Percentiles rank a stretch among this genome's conserved stretches.
Evolutionary conservation across 2,888 invertebrate species (phyloP).

Genomic region (Diarsia rubi): DNA sequence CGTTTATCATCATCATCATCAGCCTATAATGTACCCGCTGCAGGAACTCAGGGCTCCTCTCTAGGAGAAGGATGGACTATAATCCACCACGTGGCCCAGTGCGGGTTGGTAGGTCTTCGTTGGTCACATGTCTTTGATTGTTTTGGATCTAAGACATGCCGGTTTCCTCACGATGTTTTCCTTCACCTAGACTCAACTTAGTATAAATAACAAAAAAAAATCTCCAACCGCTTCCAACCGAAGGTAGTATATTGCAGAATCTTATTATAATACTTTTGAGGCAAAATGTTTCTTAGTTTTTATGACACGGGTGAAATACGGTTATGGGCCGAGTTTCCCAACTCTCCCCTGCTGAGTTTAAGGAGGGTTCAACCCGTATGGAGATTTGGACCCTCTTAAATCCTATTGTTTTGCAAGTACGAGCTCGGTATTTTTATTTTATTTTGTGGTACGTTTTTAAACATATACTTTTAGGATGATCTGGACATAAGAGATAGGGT

Average conservation of each 20-base stretch:
- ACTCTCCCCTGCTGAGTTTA: conserved; percentile 72
- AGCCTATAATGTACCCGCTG: no score
- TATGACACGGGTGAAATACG: conserved; percentile 85
- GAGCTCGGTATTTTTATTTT: conserved; percentile 57
- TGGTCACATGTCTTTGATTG: no score
- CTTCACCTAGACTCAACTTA: neutral
- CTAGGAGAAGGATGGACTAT: no score
- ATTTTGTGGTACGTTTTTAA: conserved; percentile 48
- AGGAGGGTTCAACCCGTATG: conserved; percentile 76
- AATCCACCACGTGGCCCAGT: no score
- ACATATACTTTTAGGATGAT: conserved; percentile 3
- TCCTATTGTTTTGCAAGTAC: conserved; percentile 75
- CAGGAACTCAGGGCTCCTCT: no score
- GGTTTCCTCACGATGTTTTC: no score
- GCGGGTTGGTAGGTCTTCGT: no score
- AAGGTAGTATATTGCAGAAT: conserved; percentile 57
- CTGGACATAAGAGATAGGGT: neutral
- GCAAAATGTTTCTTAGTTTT: conserved; percentile 86
- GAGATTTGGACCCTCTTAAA: conserved; percentile 84
- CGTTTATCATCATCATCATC: neutral
- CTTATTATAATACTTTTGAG: conserved; percentile 83
- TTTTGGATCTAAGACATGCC: no score
- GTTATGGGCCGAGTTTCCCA: conserved; percentile 82
- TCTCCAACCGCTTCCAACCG: conserved; percentile 11
- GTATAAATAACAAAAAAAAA: conserved; percentile 32